phyloP scores from a whole-genome alignment of 2,888 invertebrate species.

The Lamellibrachia columna region DNA sequence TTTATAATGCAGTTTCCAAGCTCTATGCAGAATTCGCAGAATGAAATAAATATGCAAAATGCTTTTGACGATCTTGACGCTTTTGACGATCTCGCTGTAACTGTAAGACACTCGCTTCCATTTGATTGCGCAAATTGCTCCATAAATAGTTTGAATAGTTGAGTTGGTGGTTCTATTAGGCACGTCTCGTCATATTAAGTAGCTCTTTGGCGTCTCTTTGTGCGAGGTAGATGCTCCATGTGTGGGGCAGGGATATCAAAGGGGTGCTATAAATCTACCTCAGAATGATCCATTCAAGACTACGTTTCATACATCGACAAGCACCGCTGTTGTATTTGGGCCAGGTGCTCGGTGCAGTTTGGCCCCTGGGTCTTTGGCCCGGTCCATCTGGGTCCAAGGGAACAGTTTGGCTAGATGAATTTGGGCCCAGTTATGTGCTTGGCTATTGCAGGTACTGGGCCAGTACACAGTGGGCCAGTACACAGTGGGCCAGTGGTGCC shows the following conservation, averaged over 20 bases:
- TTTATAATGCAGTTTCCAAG: background rate
- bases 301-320: background rate
- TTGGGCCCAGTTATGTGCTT: background rate
- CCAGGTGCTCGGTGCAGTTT: background rate
- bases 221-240: background rate
- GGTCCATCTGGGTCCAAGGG: background rate
- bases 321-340: background rate
- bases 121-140: background rate
- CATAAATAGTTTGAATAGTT: constrained; percentile 16
- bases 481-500: background rate
- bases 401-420: background rate
- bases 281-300: background rate
- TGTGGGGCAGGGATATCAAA: background rate
- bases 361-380: background rate
- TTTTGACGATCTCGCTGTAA: background rate
- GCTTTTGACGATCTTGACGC: background rate
- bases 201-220: background rate
- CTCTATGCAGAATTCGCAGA: background rate
- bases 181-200: background rate
- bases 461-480: background rate
- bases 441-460: too few species aligned
- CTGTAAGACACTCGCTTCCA: background rate
- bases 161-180: background rate
- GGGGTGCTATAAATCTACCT: background rate
- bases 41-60: background rate